These are phyloP conservation scores for Dendrocopos noguchii DNA, from an alignment of 2,113 vertebrate species.

Conservation along the genomic window DNA sequence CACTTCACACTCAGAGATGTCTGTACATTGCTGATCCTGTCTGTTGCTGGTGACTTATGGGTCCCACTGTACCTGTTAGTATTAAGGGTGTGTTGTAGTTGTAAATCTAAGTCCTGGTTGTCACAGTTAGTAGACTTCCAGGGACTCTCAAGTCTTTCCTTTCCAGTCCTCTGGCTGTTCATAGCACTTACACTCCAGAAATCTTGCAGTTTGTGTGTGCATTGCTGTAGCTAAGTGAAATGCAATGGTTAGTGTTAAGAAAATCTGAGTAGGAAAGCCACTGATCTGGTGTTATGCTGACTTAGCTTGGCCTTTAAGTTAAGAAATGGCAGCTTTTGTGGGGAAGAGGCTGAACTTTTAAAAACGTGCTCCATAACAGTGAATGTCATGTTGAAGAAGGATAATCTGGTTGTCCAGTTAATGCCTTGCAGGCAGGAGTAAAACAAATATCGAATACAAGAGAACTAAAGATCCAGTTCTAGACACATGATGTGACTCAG, in stretches of 20 bases:
- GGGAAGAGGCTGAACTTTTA: fast-evolving
- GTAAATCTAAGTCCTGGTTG: not conserved
- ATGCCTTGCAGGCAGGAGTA: not conserved
- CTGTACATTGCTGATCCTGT: not conserved
- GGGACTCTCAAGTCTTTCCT: not conserved
- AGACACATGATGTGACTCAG: not conserved
- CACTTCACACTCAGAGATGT: not conserved
- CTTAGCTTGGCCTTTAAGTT: not conserved
- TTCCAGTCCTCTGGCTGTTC: not conserved
- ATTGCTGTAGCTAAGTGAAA: not conserved
- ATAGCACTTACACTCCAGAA: not conserved
- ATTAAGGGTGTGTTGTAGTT: not conserved
- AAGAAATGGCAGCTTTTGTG: not conserved
- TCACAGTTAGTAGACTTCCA: not conserved
- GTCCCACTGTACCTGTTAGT: not conserved
- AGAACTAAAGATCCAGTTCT: not conserved
- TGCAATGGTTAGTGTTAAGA: not conserved
- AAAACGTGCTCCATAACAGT: fast-evolving
- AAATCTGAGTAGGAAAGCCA: not conserved
- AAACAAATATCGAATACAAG: not conserved
- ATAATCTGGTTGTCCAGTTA: not conserved
- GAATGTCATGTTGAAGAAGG: not conserved
- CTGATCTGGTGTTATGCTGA: not conserved
- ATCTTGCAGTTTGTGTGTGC: not conserved
- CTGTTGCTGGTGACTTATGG: not conserved